Evolutionary conservation across 53 echinoderm and acorn worm species (phyloP), one percentile per base, ranked within the genome.

Genomic region (Luidia sarsii): DNA sequence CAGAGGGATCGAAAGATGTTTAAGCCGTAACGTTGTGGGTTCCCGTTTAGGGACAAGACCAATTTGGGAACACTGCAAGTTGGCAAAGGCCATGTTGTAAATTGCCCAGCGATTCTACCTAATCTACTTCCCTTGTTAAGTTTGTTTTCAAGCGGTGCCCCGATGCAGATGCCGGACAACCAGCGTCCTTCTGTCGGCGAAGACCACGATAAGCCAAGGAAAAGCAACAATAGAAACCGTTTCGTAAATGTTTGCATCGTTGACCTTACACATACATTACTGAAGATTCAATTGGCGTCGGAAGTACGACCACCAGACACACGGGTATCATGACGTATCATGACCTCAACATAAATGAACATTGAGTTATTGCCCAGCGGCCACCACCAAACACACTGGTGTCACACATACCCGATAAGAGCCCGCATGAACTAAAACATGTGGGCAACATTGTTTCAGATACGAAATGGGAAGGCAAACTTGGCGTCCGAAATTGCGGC

Each of bases 51-150:
- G 50, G 1, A 30, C 49, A 3, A 50, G 16, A 2, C 51, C 49
- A 14, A 50, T 48, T 1, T 51, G 51, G 5, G 71, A 71, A 32
- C 71, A 71, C 18, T 71, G 71, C 32, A 50, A 29, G 33, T 34
- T 52, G 16, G 53, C 52, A 0, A n/a, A 3, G 71, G 71, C 7
- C 71, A 6, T 9, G 27, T 21, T 3, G 52, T 25, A 33, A 70
- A 70, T 3, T 49, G 70, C 5, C 70, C 70, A 2, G 46, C 70
- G 24, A 70, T 70, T 16, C 70, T 23, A 10, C 70, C 70, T 25
- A 29, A 10, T 2, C 32, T 8, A 7, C 48, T 70, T 9, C 50
- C 70, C 7, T 1, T 60, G 29, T 15, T 9, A 10, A 60, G 60
- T 60, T 60, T 60, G 7, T 60, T 8, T 0, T 20, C 25, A 16